phyloP scores from a whole-genome alignment of 2,888 invertebrate species.

The Trichacis sp. region DNA sequence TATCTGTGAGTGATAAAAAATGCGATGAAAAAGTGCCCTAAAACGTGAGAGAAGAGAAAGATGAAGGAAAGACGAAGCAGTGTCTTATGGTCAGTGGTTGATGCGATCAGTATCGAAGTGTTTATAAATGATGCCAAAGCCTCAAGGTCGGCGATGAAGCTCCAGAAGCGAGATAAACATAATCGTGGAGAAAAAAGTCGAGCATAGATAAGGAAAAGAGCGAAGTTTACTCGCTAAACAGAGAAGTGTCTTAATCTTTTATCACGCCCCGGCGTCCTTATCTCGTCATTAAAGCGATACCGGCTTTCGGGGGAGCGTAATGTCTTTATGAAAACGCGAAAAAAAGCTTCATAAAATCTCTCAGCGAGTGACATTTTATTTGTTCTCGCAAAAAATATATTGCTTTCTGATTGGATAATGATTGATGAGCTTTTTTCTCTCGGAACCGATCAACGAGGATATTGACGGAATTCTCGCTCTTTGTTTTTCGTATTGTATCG shows the following conservation, averaged over 20 bases:
- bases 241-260: not conserved
- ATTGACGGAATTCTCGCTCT: too few relatives aligned
- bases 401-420: not conserved
- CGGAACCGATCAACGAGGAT: not conserved
- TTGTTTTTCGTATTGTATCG: too few relatives aligned
- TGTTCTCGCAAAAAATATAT: not conserved
- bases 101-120: not conserved
- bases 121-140: conserved; percentile 1
- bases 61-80: too few relatives aligned
- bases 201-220: not conserved
- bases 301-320: not conserved
- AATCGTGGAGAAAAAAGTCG: not conserved
- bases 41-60: too few relatives aligned
- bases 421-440: conserved; percentile 4
- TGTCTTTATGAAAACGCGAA: not conserved
- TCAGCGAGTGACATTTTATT: not conserved
- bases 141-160: not conserved
- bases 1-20: too few relatives aligned
- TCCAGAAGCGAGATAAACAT: not conserved
- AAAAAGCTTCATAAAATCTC: conserved; percentile 2
- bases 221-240: not conserved
- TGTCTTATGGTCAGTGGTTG: too few relatives aligned
- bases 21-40: too few relatives aligned
- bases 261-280: not conserved
- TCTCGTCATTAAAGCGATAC: not conserved